A percentile compares a stretch with the other conserved stretches of the same genome.
phyloP scores from a whole-genome alignment of 2,113 vertebrate species.

The Micronycteris hirsuta region DNA sequence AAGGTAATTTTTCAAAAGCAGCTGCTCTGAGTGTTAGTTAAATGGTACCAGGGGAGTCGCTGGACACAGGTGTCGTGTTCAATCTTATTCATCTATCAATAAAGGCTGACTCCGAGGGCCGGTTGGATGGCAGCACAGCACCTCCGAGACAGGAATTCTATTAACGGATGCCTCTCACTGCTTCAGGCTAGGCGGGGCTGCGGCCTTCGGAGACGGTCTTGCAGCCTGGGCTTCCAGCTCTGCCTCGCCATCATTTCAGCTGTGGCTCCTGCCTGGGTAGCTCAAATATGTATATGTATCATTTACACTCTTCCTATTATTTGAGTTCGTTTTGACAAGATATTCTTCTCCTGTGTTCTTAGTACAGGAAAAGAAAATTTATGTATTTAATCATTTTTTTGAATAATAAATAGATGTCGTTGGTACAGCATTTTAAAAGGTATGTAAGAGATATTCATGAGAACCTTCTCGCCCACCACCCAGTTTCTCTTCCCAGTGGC shows the following conservation, averaged over 20 bases:
- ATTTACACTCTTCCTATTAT: background rate
- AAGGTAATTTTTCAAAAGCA: slow-evolving; percentile 87
- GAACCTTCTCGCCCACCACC: background rate
- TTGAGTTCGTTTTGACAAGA: background rate
- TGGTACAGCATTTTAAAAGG: background rate
- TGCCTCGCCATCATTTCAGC: slow-evolving; percentile 17
- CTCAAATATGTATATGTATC: background rate
- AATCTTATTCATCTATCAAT: slow-evolving; percentile 87
- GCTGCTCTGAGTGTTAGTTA: slow-evolving; percentile 84
- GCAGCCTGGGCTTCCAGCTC: background rate
- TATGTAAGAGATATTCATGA: background rate
- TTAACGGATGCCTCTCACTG: slow-evolving; percentile 76
- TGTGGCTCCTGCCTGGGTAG: background rate
- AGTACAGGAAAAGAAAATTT: background rate
- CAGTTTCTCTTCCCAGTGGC: background rate
- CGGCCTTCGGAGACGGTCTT: background rate
- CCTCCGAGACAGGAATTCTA: slow-evolving; percentile 75
- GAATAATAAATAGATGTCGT: background rate
- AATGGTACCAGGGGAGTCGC: slow-evolving; percentile 78
- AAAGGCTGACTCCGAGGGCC: slow-evolving; percentile 79
- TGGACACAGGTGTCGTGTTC: slow-evolving; percentile 89
- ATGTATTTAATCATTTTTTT: background rate
- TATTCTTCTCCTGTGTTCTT: background rate
- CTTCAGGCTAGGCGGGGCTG: background rate
- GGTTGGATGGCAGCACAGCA: slow-evolving; percentile 75